Evolutionary conservation across 2,888 invertebrate genomes (phyloP), one percentile per base, ranked within the genome.

Genomic region (Mythimna lalbum): DNA sequence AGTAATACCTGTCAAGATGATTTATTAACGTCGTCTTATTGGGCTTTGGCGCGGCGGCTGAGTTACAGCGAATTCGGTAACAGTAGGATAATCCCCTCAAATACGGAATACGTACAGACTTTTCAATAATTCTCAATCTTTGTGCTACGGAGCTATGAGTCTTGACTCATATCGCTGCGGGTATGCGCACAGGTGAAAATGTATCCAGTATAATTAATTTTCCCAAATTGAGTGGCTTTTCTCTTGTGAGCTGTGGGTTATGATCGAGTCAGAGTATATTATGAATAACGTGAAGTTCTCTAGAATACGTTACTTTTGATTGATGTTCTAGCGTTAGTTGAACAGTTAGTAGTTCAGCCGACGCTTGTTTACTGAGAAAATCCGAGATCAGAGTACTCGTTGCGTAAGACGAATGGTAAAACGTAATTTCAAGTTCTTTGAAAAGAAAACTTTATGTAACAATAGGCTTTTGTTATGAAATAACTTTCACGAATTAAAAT

Each of bases 1-100:
- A 91, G 93, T 92, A 95, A 95, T 94, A 95, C 92, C 94, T 92
- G 94, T 93, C 95, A 92, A 90, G 87, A 94, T 95, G 95, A 95
- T 95, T 94, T 93, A 95, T 95, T 91, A 90, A 87, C 88, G 82
- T 67, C 85, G 81, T 90, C 90, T 92, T 91, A 93, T 93, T 93
- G 90, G 90, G 89, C 84, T 86, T 84, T 82, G 79, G 76, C 73
- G 67, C 73, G 65, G 49, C 69, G 67, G 62, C 76, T 72, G 60
- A 82, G 76, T 76, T 80, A 73, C 80, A 80, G 76, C 73, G 73
- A 78, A 79, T 73, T 76, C 21, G 62, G 59, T 61, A 79, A 66
- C 69, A 73, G 84, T 62, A 69, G 63, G 67, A 72, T 81, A 76
- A 78, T 81, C 63, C 63, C 23, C 36, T 27, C 4, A 63, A 74